Percentiles rank a stretch among this genome's conserved stretches.
Conservation (phyloP, 1,140 invertebrate genomes). For the Acromyrmex heyeri region DNA sequence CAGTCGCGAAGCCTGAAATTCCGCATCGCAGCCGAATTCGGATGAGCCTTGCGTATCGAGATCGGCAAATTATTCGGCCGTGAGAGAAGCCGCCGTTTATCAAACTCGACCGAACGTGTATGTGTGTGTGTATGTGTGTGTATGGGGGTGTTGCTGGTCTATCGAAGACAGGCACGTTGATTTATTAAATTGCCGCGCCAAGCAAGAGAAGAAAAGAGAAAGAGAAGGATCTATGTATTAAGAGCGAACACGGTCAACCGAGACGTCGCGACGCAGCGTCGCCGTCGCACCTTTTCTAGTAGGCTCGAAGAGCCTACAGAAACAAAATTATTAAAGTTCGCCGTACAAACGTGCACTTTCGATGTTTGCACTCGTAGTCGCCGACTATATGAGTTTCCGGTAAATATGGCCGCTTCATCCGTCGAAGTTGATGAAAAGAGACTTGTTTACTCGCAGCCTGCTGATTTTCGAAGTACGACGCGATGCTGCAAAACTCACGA, state of each 20-base stretch:
- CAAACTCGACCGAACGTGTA: conserved; percentile 54
- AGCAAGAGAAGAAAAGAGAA: conserved; percentile 25
- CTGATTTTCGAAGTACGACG: conserved; percentile 64
- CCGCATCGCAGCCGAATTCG: conserved; percentile 61
- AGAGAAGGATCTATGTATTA: conserved; percentile 44
- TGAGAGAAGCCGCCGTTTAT: conserved; percentile 68
- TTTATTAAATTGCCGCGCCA: conserved; percentile 72
- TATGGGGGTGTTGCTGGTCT: conserved; percentile 16
- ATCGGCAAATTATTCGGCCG: conserved; percentile 64
- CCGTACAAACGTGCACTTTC: conserved; percentile 57
- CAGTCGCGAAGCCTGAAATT: conserved; percentile 58
- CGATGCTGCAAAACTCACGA: conserved; percentile 59
- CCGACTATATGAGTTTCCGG: conserved; percentile 60
- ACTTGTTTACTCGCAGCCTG: conserved; percentile 71
- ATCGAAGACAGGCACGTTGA: conserved; percentile 71
- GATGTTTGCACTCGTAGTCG: conserved; percentile 64
- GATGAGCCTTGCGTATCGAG: conserved; percentile 35
- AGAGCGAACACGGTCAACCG: conserved; percentile 28
- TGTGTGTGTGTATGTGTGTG: background rate
- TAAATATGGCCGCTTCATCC: conserved; percentile 64
- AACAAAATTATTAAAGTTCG: conserved; percentile 74
- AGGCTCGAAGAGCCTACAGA: conserved; percentile 16
- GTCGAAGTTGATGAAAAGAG: conserved; percentile 74
- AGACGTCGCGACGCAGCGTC: conserved; percentile 10
- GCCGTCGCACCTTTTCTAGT: background rate